Evolutionary conservation across 2,797 vertebrate species (phyloP), one percentile per base, ranked within the genome.

Genomic region (Gastrophryne carolinensis): DNA sequence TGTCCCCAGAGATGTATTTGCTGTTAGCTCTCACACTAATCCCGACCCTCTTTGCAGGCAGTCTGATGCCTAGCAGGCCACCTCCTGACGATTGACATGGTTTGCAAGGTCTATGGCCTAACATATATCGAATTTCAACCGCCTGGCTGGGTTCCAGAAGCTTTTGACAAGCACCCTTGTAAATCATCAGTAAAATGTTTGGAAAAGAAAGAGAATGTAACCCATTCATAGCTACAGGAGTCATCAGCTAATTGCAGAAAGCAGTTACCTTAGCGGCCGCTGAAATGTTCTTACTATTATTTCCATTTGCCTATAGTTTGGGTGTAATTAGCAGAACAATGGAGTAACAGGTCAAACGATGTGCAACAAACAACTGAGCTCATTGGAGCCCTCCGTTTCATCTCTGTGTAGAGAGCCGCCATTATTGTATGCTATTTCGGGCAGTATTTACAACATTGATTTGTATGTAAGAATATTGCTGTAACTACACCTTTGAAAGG

Each of bases 151-250:
- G 49, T 74, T 80, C 72, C 62, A 67, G 60, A 26, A 12, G 63
- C 78, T 72, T 58, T 67, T 50, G 47, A 52, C 82, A 12, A 5
- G 78, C 57, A 74, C 24, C 72, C 79, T 72, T 61, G 85, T 86
- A 83, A 85, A 84, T 85, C 81, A 81, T 41, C 75, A 65, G 60
- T 63, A 78, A 78, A 65, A 78, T 78, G 61, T 57, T 71, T 78
- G 60, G 50, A 77, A n/a, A 71, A 57, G 58, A 35, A 35, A 34
- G 47, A 44, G 34, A 62, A 56, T 64, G 26, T 58, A 58, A 65
- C 39, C 34, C 74, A 63, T 58, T 67, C 41, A 60, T 7, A 34
- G 24, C 29, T 37, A 5, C 68, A 72, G 56, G 68, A 60, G 50
- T 27, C 49, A 67, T 67, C 64, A 32, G 27, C 44, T 68, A 52